Percentiles rank a stretch among this genome's conserved stretches.
These are phyloP conservation scores for Oreortyx pictus DNA, from an alignment of 2,797 vertebrate species.

Conservation along the genomic window DNA sequence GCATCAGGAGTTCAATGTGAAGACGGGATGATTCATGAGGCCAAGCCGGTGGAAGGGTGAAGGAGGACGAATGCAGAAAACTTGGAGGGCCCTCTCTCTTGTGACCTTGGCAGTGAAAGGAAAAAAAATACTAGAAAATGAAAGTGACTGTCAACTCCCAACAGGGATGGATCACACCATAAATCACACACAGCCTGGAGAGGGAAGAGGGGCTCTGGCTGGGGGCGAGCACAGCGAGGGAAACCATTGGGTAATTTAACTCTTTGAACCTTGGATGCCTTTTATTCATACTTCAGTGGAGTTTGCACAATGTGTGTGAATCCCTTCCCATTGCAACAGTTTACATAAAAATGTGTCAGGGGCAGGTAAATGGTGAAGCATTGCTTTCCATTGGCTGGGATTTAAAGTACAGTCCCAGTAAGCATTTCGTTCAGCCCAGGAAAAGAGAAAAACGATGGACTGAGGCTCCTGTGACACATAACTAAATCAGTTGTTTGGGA, in stretches of 20 bases:
- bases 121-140: slow-evolving; percentile 87
- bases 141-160: slow-evolving; percentile 92
- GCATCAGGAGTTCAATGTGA: slow-evolving; percentile 93
- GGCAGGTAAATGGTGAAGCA: slow-evolving; percentile 36
- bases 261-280: slow-evolving; percentile 65
- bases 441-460: slow-evolving; percentile 65
- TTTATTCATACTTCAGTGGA: neutral
- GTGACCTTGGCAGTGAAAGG: slow-evolving; percentile 90
- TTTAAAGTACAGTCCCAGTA: slow-evolving; percentile 60
- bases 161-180: slow-evolving; percentile 87
- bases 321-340: neutral
- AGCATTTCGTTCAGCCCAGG: slow-evolving; percentile 27
- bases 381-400: slow-evolving; percentile 31
- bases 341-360: slow-evolving; percentile 50
- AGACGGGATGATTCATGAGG: slow-evolving; percentile 99
- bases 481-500: slow-evolving; percentile 66
- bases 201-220: slow-evolving; percentile 53
- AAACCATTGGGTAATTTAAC: slow-evolving; percentile 62
- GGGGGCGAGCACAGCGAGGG: neutral
- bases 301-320: neutral
- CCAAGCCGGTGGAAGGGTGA: slow-evolving; percentile 81
- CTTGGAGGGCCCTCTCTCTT: slow-evolving; percentile 85
- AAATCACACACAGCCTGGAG: slow-evolving; percentile 84
- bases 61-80: slow-evolving; percentile 85
- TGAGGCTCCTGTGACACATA: slow-evolving; percentile 59